Percentiles rank a stretch among this genome's conserved stretches.
Conservation (phyloP, 2,797 vertebrate genomes). For the Uromys caudimaculatus region DNA sequence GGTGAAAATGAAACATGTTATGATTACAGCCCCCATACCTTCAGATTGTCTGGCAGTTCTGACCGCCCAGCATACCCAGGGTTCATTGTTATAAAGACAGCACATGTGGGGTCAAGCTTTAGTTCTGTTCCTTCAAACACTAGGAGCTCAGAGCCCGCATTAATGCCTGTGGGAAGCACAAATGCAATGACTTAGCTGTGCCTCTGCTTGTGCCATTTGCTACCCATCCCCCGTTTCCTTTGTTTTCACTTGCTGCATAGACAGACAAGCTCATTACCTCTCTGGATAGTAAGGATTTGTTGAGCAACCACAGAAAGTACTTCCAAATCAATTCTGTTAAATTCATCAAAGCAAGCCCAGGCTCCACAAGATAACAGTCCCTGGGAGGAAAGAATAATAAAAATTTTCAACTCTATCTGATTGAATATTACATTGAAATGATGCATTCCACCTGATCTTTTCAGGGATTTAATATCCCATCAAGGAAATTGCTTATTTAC, state of each 20-base stretch:
- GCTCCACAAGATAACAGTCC: conserved; percentile 95
- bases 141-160: conserved; percentile 88
- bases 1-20: background rate
- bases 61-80: conserved; percentile 96
- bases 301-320: conserved; percentile 96
- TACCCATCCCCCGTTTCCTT: background rate
- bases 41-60: conserved; percentile 95
- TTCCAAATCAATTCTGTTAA: conserved; percentile 96
- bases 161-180: conserved; percentile 89
- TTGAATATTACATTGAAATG: conserved; percentile 68
- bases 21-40: conserved; percentile 85
- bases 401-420: conserved; percentile 74
- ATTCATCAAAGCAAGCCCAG: conserved; percentile 98
- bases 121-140: conserved; percentile 95
- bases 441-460: conserved; percentile 68
- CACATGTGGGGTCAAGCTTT: conserved; percentile 93
- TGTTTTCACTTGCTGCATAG: conserved; percentile 1
- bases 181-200: background rate
- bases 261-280: conserved; percentile 88
- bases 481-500: conserved; percentile 73
- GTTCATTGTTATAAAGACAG: conserved; percentile 97
- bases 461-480: conserved; percentile 71
- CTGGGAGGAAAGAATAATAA: conserved; percentile 84
- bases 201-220: background rate
- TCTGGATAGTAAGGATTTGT: conserved; percentile 97